Conservation (phyloP, 2,797 vertebrate species). For the Notamacropus eugenii region DNA sequence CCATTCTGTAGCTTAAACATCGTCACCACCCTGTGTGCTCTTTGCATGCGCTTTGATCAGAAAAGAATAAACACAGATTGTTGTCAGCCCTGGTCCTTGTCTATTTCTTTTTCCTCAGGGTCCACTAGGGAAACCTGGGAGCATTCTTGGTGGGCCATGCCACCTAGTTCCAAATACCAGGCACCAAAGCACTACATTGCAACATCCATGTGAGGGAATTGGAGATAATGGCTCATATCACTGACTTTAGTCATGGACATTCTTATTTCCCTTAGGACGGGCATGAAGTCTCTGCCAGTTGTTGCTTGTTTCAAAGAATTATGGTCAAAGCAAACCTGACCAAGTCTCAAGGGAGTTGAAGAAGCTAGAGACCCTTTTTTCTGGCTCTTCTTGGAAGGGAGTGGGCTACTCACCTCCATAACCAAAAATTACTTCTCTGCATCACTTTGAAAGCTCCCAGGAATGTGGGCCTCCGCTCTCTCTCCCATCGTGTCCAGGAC, state of each 20-base stretch:
- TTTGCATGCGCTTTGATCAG: not conserved
- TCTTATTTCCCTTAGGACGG: constrained; percentile 47
- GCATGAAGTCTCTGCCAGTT: constrained; percentile 59
- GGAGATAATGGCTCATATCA: constrained; percentile 61
- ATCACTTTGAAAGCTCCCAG: not conserved
- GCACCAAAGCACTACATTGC: constrained; percentile 49
- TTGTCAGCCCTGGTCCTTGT: not conserved
- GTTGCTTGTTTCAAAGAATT: constrained; percentile 57
- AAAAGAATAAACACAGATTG: not conserved
- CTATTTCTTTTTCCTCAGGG: not conserved
- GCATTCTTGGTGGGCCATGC: not conserved
- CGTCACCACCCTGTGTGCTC: not conserved
- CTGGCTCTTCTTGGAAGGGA: not conserved
- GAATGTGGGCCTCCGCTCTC: not conserved
- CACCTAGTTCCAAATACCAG: constrained; percentile 10
- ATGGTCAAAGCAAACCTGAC: constrained; percentile 42
- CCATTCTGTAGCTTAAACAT: not conserved
- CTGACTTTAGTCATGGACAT: constrained; percentile 65
- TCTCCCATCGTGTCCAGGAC: not conserved
- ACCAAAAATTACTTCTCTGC: not conserved
- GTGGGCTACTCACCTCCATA: not conserved
- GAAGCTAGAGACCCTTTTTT: constrained; percentile 49
- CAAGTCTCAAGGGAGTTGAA: constrained; percentile 44
- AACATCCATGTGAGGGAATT: constrained; percentile 61
- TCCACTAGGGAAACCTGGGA: constrained; percentile 13